A percentile compares a stretch with the other conserved stretches of the same genome.
These are phyloP conservation scores for Tautogolabrus adspersus DNA, from an alignment of 2,113 vertebrate genomes.

Conservation along the genomic window DNA sequence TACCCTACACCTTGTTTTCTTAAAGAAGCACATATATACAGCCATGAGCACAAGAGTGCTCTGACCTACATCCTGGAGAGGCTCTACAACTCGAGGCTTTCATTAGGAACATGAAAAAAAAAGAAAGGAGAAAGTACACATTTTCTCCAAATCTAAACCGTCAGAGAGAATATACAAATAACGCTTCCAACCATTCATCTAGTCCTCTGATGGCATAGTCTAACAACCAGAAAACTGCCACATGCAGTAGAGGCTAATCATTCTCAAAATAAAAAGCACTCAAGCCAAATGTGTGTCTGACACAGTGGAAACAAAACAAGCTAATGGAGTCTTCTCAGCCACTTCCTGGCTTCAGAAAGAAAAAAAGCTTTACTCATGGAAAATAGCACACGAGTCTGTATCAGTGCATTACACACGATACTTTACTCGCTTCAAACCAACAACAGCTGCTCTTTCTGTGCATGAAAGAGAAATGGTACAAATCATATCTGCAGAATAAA, in stretches of 20 bases:
- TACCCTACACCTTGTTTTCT: background rate
- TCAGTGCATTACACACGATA: background rate
- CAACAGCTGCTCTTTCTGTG: background rate
- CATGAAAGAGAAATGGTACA: background rate
- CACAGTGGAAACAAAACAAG: background rate
- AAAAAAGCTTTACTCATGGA: background rate
- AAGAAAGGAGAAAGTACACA: background rate
- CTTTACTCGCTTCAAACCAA: background rate
- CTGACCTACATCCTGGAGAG: background rate
- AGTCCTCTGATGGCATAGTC: background rate
- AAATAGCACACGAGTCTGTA: background rate
- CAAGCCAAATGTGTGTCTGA: constrained; percentile 1
- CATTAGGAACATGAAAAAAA: background rate
- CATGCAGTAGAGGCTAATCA: background rate
- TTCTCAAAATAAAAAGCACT: constrained; percentile 47
- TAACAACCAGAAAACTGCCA: background rate
- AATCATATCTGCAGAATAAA: background rate
- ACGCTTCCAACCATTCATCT: background rate
- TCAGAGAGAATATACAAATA: background rate
- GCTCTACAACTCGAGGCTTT: background rate
- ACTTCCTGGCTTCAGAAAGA: background rate
- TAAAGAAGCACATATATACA: background rate
- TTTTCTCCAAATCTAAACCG: background rate
- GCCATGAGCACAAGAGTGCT: background rate
- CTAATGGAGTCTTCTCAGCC: constrained; percentile 20